A percentile compares a stretch with the other conserved stretches of the same genome.
Evolutionary conservation across 2,888 invertebrate genomes (phyloP).

Genomic region (Hypercompe scribonia): DNA sequence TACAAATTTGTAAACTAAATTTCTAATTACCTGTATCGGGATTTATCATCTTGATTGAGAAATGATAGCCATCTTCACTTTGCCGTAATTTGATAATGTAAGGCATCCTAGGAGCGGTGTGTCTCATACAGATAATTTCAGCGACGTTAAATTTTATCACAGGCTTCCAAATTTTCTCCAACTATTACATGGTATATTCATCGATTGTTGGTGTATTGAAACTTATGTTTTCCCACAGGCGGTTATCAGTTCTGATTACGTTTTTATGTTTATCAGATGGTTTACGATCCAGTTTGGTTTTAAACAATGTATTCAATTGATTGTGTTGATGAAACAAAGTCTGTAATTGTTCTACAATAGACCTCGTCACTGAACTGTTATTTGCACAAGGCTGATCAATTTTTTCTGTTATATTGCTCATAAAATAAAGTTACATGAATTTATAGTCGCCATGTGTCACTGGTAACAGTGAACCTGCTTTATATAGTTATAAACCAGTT

Average conservation of each 20-base stretch:
- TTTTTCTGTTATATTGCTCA: conserved; percentile 43
- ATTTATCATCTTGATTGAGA: conserved; percentile 25
- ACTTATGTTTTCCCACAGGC: too few species aligned
- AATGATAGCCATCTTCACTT: conserved; percentile 45
- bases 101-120: too few species aligned
- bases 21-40: conserved; percentile 1
- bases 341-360: conserved; percentile 51
- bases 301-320: conserved; percentile 47
- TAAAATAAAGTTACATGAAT: conserved; percentile 52
- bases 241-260: conserved; percentile 21
- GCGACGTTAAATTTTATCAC: too few species aligned
- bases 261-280: conserved; percentile 55
- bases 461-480: conserved; percentile 39
- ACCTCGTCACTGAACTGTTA: conserved; percentile 42
- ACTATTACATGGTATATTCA: too few species aligned
- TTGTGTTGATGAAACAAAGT: conserved; percentile 44
- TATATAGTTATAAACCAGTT: too few species aligned
- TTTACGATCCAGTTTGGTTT: conserved; percentile 50
- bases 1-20: conserved; percentile 3
- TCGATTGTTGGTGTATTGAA: too few species aligned
- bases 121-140: too few species aligned
- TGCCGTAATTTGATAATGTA: conserved; percentile 20
- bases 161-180: too few species aligned
- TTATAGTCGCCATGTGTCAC: conserved; percentile 32
- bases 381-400: conserved; percentile 43